Conservation (phyloP, 2,797 vertebrate species). For the Dipus sagitta region DNA sequence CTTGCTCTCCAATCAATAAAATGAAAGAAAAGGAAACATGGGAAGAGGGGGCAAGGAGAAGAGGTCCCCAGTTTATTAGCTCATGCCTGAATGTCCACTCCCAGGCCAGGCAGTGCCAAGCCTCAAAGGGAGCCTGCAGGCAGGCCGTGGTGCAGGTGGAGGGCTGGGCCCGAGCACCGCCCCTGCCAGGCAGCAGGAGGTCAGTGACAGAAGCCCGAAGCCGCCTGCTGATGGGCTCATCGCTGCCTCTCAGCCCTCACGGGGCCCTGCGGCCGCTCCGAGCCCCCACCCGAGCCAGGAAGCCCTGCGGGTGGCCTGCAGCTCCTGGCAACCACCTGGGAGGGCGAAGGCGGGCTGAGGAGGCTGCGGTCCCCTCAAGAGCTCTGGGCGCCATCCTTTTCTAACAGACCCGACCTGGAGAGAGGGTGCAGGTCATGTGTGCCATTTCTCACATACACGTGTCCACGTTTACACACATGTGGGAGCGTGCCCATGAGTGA, state of each 20-base stretch:
- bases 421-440: not conserved
- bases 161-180: not conserved
- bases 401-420: not conserved
- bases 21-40: not conserved
- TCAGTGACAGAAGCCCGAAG: not conserved
- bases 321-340: not conserved
- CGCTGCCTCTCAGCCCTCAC: not conserved
- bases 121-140: accelerated
- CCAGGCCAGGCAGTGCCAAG: not conserved
- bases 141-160: accelerated
- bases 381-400: not conserved
- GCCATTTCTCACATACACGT: not conserved
- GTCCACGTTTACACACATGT: accelerated
- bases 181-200: not conserved
- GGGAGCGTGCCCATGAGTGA: accelerated
- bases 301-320: not conserved
- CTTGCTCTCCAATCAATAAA: no score
- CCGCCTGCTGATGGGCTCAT: not conserved
- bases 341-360: not conserved
- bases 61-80: not conserved
- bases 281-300: not conserved
- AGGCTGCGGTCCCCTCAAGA: accelerated
- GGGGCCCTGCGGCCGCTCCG: not conserved
- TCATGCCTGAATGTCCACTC: accelerated
- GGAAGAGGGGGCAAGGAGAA: not conserved